Percentiles rank a stretch among this genome's conserved stretches.
Conservation (phyloP, 2,888 invertebrate species). For the Coecobrya sp. region DNA sequence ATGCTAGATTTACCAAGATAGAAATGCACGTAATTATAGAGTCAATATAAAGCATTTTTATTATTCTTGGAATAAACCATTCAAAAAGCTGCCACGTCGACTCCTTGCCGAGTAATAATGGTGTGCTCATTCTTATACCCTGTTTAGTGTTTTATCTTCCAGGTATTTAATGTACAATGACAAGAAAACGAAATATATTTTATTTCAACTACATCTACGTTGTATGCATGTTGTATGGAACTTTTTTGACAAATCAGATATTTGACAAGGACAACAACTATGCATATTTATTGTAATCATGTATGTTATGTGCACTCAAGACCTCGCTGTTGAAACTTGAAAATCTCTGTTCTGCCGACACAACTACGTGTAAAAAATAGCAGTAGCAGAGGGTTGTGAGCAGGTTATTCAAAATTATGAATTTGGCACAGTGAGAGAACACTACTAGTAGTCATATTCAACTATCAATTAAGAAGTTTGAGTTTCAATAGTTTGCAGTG, state of each 20-base stretch:
- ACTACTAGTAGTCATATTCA: no score
- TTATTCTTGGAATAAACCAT: neutral
- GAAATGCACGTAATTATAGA: neutral
- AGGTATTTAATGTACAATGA: neutral
- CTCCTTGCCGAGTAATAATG: neutral
- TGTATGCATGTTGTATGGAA: neutral
- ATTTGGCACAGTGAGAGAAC: neutral
- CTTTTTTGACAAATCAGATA: neutral
- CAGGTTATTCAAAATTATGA: neutral
- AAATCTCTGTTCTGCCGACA: no score
- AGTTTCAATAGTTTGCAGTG: no score
- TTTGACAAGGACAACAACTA: conserved; percentile 22
- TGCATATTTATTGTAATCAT: neutral
- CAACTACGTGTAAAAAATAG: neutral
- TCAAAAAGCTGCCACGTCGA: conserved; percentile 21
- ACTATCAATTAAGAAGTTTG: no score
- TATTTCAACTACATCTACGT: neutral
- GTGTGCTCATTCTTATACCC: neutral
- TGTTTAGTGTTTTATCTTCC: neutral
- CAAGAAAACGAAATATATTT: neutral
- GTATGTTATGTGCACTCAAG: neutral
- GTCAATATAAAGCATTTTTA: neutral
- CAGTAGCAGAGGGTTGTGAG: neutral
- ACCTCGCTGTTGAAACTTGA: no score
- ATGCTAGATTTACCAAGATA: no score